phyloP scores from a whole-genome alignment of 2,113 vertebrate genomes.

The Lampris incognitus region DNA sequence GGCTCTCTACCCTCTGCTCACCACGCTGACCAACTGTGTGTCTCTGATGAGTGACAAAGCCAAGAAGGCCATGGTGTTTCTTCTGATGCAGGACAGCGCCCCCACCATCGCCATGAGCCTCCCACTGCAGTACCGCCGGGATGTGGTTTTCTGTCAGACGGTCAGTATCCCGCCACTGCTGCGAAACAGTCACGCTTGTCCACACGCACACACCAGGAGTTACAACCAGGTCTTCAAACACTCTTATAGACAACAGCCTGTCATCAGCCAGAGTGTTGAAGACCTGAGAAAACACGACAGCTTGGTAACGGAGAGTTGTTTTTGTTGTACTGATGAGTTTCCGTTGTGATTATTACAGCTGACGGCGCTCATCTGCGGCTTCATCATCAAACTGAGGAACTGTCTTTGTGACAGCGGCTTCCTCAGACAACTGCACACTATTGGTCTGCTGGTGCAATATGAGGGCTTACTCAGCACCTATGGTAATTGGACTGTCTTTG shows the following conservation, averaged over 20 bases:
- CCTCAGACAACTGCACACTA: conserved; percentile 95
- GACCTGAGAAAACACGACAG: not conserved
- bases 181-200: conserved; percentile 2
- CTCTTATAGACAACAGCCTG: not conserved
- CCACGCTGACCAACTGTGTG: conserved; percentile 93
- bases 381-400: conserved; percentile 94
- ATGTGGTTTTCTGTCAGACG: conserved; percentile 98
- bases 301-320: not conserved
- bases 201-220: too few species aligned
- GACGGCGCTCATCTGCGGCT: conserved; percentile 96
- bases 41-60: conserved; percentile 99
- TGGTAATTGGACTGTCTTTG: conserved; percentile 78
- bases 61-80: conserved; percentile 97
- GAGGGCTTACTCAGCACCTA: conserved; percentile 97
- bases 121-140: conserved; percentile 94
- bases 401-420: conserved; percentile 93
- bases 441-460: conserved; percentile 95
- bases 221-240: too few species aligned
- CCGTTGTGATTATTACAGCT: conserved; percentile 78
- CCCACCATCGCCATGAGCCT: conserved; percentile 94
- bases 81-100: conserved; percentile 97
- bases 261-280: not conserved
- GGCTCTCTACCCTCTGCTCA: conserved; percentile 93
- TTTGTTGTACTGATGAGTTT: not conserved
- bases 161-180: conserved; percentile 77